Evolutionary conservation across 2,797 vertebrate genomes (phyloP).

Genomic region (Bradypus variegatus): DNA sequence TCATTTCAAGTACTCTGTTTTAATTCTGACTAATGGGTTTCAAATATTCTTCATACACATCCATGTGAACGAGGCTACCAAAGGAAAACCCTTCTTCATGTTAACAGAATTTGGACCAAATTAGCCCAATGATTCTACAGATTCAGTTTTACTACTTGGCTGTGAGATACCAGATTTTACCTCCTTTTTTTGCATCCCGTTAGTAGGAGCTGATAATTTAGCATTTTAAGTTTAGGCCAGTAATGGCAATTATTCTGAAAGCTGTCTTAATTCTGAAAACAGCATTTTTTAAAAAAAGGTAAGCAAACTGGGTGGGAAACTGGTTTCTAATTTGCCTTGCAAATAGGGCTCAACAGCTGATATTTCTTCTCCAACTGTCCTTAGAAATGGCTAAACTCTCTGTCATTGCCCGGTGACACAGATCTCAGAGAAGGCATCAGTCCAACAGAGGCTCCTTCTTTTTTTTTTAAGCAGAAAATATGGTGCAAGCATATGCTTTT

Average conservation of each 20-base stretch:
- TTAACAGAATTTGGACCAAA: background rate
- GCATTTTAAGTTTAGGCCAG: background rate
- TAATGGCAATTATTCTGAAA: background rate
- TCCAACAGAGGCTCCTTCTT: conserved; percentile 27
- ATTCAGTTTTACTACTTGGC: background rate
- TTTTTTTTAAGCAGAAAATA: background rate
- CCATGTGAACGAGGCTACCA: background rate
- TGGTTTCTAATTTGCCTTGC: background rate
- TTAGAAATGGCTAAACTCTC: background rate
- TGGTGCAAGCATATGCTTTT: conserved; percentile 32
- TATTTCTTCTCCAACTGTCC: background rate
- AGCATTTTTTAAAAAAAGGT: background rate
- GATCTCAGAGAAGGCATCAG: background rate
- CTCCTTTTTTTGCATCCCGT: background rate
- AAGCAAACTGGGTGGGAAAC: background rate
- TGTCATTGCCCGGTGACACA: background rate
- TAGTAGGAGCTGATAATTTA: conserved; percentile 28
- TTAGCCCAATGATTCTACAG: background rate
- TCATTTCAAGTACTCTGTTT: background rate
- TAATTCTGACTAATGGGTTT: conserved; percentile 4
- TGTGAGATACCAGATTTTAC: background rate
- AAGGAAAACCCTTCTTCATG: background rate
- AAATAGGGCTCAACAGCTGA: background rate
- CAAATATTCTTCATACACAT: background rate
- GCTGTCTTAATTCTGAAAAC: background rate